Base-by-base conservation (phyloP, 1,140 invertebrate genomes). In the Atta texana region DNA sequence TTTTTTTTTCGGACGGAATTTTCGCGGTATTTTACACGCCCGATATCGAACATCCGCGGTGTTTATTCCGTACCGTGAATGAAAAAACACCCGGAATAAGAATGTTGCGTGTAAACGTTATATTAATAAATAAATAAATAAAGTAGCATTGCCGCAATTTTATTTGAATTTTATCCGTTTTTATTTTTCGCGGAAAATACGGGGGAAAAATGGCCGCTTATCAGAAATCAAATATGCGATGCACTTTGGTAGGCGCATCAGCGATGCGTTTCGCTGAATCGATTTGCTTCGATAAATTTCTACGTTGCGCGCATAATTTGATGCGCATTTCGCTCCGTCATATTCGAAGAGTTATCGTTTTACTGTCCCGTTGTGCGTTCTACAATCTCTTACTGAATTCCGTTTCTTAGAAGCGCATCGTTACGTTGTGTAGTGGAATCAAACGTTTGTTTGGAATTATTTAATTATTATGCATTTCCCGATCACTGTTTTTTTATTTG, bases 201-300 rank as follows among this genome's bases (percentile, higher is more conserved):
- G n/a, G 16, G 28, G 5, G 28, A 49, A 82, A 74, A 82, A 61
- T 39, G 64, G 68, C 53, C 68, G 69, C 59, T 75, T 61, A 84
- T 74, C 55, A 61, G 39, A 57, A 84, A 84, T 84, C 80, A 74
- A 84, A 74, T 75, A 75, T 75, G 69, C 80, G 55, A 75, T 51
- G 80, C 80, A 75, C 80, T 84, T 82, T 75, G 44, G 57, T 84
- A 59, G 55, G 69, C 55, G 69, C 55, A 71, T 74, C 77, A 71
- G 39, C 80, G 80, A 84, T 74, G 69, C 80, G 69, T 84, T 84
- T 84, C 57, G 80, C 69, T 51, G 80, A 84, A 84, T 84, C 80
- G 80, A 84, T 84, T 84, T 74, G 69, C 69, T 75, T 84, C 80
- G 69, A 84, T 84, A 51, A 84, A 63, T 84, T 84, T 84, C 39